A percentile compares a stretch with the other conserved stretches of the same genome.
phyloP scores from a whole-genome alignment of 1,140 invertebrate species.

The Acromyrmex heyeri region DNA sequence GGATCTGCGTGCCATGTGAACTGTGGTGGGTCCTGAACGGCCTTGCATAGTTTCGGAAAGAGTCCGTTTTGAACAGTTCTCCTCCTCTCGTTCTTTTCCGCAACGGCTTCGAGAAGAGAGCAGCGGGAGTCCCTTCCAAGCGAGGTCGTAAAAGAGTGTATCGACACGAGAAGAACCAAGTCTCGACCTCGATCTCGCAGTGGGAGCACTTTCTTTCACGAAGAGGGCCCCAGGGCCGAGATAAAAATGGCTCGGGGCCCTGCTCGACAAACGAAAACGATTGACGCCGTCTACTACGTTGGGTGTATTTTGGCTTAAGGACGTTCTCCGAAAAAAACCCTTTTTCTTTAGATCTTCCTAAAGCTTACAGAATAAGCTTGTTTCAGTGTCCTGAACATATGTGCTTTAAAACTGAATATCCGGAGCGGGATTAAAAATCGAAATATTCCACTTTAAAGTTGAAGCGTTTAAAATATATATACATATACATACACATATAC shows the following conservation, averaged over 20 bases:
- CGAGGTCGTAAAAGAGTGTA: conserved; percentile 72
- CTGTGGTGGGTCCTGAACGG: conserved; percentile 22
- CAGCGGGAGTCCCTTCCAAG: not conserved
- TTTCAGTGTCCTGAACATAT: no score
- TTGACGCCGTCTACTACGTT: not conserved
- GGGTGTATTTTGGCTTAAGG: no score
- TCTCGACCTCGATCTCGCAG: conserved; percentile 78
- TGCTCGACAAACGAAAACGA: not conserved
- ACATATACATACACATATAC: no score
- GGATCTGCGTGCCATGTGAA: not conserved
- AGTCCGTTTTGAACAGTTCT: not conserved
- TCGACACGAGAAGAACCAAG: conserved; percentile 54
- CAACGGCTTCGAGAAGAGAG: conserved; percentile 27
- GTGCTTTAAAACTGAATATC: no score
- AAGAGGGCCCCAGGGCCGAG: conserved; percentile 46
- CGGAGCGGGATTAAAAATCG: no score
- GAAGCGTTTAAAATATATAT: no score
- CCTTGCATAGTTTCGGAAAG: conserved; percentile 63
- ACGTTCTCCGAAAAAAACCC: no score
- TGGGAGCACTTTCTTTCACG: conserved; percentile 76
- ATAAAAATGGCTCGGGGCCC: conserved; percentile 43
- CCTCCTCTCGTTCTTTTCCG: not conserved
- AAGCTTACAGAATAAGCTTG: no score
- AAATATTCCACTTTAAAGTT: no score
- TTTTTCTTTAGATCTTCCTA: no score